Evolutionary conservation across 2,797 vertebrate genomes (phyloP).

Genomic region (Luscinia luscinia): DNA sequence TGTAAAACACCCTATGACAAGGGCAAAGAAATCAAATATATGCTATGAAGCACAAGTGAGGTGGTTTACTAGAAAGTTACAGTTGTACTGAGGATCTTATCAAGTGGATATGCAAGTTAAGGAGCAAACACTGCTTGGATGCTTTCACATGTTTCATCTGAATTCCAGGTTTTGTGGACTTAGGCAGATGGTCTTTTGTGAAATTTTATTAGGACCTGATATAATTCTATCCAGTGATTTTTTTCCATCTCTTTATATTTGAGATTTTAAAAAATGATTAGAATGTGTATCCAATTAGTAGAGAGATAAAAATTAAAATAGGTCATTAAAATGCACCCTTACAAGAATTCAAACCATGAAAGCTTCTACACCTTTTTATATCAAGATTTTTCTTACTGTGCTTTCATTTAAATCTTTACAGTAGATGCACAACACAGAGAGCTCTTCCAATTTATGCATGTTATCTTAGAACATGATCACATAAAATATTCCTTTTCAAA

Average conservation of each 20-base stretch:
- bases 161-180: neutral
- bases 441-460: neutral
- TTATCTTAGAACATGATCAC: neutral
- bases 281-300: neutral
- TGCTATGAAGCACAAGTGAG: neutral
- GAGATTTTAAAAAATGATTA: neutral
- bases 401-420: neutral
- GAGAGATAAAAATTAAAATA: neutral
- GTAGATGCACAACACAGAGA: neutral
- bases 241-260: neutral
- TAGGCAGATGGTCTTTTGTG: neutral
- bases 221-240: neutral
- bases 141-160: neutral
- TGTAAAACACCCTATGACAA: neutral
- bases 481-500: neutral
- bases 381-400: neutral
- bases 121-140: neutral
- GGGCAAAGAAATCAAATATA: neutral
- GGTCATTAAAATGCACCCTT: neutral
- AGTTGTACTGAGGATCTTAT: neutral
- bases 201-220: neutral
- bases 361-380: neutral
- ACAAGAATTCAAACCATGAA: neutral
- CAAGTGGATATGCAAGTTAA: neutral
- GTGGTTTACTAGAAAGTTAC: neutral